Percentiles rank a stretch among this genome's conserved stretches.
These are phyloP conservation scores for Catamblyrhynchus diadema DNA, from an alignment of 2,797 vertebrate genomes.

Conservation along the genomic window DNA sequence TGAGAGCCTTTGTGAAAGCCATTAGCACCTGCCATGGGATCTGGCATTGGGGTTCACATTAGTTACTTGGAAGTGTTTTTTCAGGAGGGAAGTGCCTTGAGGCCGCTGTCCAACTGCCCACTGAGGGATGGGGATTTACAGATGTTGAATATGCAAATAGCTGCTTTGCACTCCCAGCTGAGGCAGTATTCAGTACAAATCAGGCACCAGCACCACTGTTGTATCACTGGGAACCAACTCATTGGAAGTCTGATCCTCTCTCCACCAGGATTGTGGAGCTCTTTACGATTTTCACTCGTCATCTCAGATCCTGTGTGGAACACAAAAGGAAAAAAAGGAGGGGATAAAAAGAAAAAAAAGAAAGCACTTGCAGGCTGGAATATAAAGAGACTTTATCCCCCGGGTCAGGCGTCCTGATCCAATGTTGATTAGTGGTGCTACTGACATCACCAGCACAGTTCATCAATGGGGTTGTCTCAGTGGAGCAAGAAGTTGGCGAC, in stretches of 20 bases:
- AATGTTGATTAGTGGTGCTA: constrained; percentile 52
- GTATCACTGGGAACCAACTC: not conserved
- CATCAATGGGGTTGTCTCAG: constrained; percentile 26
- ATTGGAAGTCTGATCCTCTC: accelerated
- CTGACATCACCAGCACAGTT: constrained; percentile 59
- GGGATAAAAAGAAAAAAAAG: accelerated
- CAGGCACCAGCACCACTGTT: not conserved
- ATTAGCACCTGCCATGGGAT: constrained; percentile 36
- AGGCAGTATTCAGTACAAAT: not conserved
- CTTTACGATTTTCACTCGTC: not conserved
- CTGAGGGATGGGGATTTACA: not conserved
- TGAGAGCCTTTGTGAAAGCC: constrained; percentile 16
- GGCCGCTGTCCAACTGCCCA: not conserved
- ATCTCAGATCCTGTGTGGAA: not conserved
- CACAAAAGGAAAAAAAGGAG: not conserved
- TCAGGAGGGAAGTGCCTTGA: not conserved
- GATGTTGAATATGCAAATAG: not conserved
- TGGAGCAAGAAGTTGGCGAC: constrained; percentile 59
- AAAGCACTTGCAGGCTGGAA: not conserved
- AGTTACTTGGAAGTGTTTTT: constrained; percentile 13
- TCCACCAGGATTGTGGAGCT: not conserved
- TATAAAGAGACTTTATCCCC: constrained; percentile 47
- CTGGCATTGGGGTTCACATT: not conserved
- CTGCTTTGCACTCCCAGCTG: not conserved
- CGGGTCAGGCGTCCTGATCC: not conserved